Base-by-base conservation (phyloP, 2,888 invertebrate species). In the Sarcophaga variegata region DNA sequence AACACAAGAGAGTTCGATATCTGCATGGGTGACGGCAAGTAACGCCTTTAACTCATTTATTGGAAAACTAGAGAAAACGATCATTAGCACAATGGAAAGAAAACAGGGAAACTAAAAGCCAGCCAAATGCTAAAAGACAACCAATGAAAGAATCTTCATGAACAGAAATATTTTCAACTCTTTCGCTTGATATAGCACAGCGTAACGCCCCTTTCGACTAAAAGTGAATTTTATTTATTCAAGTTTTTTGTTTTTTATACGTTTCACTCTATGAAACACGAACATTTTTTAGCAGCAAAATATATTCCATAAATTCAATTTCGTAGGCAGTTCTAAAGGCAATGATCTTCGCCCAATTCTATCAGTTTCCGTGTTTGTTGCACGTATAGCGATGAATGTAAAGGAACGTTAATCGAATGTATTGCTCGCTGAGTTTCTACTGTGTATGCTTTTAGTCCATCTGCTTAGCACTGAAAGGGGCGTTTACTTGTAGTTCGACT, bases 401-500 rank as follows among this genome's bases (percentile, higher is more conserved):
- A 66, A 10, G n/a, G 17, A 37, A 63, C 25, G 14, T 63, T 14
- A 60, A 54, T 77, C 20, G 54, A 54, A 17, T 54, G 54, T 54
- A 37, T 37, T 2, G 37, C 37, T 37, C 37, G 8, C 37, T 8
- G 54, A 54, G 10, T 54, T 54, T 62, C 27, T 27, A 54, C 27
- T 71, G 4, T n/a, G 47, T 69, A 72, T 49, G 27, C 11, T 71
- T 74, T 76, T 59, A 74, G 71, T 75, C 84, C 84, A 84, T 84
- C 78, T 84, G 87, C 54, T 54, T 76, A 66, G 78, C 49, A 74
- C 45, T 70, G 69, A 83, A 81, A 69, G 80, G 88, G 87, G 88
- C 88, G 88, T 87, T 76, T 75, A 76, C 66, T 64, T 79, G 47
- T 60, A 47, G 72, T 74, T 64, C 25, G 76, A 72, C 45, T 83